Base-by-base conservation (phyloP, 2,888 invertebrate genomes). In the Trachelus tabidus region DNA sequence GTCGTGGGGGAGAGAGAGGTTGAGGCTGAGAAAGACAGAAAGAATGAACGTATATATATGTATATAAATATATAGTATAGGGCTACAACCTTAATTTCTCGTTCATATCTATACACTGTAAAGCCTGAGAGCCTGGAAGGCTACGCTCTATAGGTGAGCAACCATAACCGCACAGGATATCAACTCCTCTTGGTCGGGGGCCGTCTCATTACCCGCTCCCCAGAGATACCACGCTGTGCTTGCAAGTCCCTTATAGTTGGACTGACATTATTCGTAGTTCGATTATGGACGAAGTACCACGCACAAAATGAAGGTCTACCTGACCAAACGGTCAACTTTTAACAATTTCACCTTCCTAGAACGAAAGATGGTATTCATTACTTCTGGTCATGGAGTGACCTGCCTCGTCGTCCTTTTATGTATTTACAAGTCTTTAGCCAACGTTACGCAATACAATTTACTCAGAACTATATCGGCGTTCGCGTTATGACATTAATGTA, bases 121-220 rank as follows among this genome's bases (percentile, higher is more conserved):
- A 71, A 34, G 71, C 23, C 71, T 71, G 71, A 31, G 71, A 31
- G 71, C 31, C 71, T 71, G 31, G 15, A 71, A 71, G 71, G 71
- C 71, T 34, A 11, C 9, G 71, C 12, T 31, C 79, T 79, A 76
- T 33, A 73, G 79, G 73, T 79, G 83, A 83, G 82, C 81, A 84
- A 87, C 84, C 84, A 83, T 86, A 87, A 86, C 83, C 84, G 85
- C 83, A 81, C 83, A 82, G 84, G 86, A 85, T 87, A 89, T 89
- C 89, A 85, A 87, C 87, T 88, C 85, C 89, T 89, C 91, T 90
- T 91, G 88, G 91, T 91, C 91, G 91, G 91, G 91, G 91, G 91
- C 90, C 91, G 90, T 89, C 91, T 91, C 91, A 91, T 91, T 91
- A 91, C 89, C 89, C 87, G 89, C 85, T 78, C 75, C 86, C 87